These are phyloP conservation scores for Orestias chungarensis DNA, from an alignment of 2,797 vertebrate genomes.

Conservation along the genomic window DNA sequence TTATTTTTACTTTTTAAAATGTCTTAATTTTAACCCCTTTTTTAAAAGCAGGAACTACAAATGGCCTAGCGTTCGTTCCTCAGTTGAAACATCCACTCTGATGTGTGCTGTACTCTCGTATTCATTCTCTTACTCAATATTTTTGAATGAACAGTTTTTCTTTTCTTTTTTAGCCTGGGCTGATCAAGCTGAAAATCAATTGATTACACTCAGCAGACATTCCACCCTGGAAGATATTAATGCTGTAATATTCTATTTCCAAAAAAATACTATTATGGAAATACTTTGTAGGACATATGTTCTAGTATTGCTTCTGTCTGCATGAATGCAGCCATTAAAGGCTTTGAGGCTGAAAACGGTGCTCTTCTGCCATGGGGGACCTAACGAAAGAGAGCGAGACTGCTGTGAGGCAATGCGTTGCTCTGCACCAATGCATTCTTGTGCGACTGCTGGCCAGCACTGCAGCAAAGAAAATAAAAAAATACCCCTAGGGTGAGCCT, in stretches of 20 bases:
- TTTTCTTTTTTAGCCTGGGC: background rate
- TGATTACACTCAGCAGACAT: background rate
- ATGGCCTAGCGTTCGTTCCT: background rate
- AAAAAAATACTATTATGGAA: too few species aligned
- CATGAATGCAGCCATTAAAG: conserved; percentile 20
- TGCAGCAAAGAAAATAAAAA: conserved; percentile 30
- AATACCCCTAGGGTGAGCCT: conserved; percentile 20
- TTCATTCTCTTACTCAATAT: background rate
- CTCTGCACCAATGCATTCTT: conserved; percentile 42
- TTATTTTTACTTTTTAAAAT: too few species aligned
- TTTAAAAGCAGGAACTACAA: background rate
- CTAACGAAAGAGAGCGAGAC: conserved; percentile 22
- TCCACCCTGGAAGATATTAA: too few species aligned
- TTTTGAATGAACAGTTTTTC: too few species aligned
- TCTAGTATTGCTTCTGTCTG: conserved; percentile 11
- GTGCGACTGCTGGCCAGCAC: conserved; percentile 27
- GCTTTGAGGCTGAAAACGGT: conserved; percentile 25
- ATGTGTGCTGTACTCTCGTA: background rate
- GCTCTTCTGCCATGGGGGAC: conserved; percentile 35
- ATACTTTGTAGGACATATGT: too few species aligned
- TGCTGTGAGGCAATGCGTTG: conserved; percentile 39
- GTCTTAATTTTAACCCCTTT: background rate
- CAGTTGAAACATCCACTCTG: background rate
- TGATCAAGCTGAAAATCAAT: background rate
- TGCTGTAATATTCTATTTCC: too few species aligned